Evolutionary conservation across 2,797 vertebrate species (phyloP), one percentile per base, ranked within the genome.

Genomic region (Bradypodion pumilum): DNA sequence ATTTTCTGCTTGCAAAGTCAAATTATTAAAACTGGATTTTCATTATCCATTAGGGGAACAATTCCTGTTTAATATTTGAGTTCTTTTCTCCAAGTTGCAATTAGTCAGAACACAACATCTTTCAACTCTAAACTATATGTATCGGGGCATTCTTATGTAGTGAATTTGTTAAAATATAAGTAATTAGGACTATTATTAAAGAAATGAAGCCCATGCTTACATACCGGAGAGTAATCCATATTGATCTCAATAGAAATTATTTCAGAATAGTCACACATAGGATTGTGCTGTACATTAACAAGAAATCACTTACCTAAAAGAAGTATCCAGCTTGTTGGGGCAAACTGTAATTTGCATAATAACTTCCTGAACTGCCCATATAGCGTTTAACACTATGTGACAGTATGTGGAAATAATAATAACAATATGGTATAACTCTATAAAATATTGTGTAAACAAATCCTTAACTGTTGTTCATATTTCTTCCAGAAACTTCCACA

Each of bases 1-100:
- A 19, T 91, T 93, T 82, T 87, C 83, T 78, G 84, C 66, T 80
- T 86, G 80, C 72, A 90, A 92, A 92, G 83, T 74, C 88, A 91
- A 87, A 88, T 94, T 89, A 90, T 94, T 94, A 93, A 94, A 91
- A 76, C 70, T 93, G 92, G 94, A 85, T 91, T 91, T 90, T 85
- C 83, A 91, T 93, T 94, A 86, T 83, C 83, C 83, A 85, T 82
- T 46, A 90, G 82, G 27, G 80, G 35, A 59, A 88, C 25, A 62
- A 87, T 88, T 85, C 44, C 83, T 92, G 44, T 89, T 65, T 86
- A 91, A 81, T 78, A 62, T 88, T 60, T 82, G 44, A 92, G 81
- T 83, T 85, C 21, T 74, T 68, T 90, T 32, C 35, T 62, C 76
- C 74, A 80, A 62, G 35, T 85, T 76, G 84, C 72, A 90, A 44